A percentile compares a stretch with the other conserved stretches of the same genome.
Evolutionary conservation across 1,140 invertebrate genomes (phyloP).

Genomic region (Drosophila paulistorum): DNA sequence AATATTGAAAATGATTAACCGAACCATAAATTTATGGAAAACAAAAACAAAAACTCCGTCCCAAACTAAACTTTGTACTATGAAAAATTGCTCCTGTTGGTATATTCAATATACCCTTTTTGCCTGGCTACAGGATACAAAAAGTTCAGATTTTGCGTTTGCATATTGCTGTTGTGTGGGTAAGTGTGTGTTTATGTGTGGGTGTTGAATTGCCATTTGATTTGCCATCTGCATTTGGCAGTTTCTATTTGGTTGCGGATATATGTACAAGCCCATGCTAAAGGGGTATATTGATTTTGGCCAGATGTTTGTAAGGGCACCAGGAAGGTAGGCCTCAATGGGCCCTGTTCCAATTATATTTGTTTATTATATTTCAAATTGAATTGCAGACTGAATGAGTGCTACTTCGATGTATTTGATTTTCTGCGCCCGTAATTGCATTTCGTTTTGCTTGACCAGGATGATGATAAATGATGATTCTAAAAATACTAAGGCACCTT

Average conservation of each 20-base stretch:
- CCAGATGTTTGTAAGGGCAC: not conserved
- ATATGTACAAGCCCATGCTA: not conserved
- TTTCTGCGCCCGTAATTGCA: too few species aligned
- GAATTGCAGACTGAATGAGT: too few species aligned
- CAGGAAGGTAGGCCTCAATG: too few species aligned
- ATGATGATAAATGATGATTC: too few species aligned
- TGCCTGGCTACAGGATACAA: not conserved
- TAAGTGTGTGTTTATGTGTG: not conserved
- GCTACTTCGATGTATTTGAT: too few species aligned
- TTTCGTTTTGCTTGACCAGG: too few species aligned
- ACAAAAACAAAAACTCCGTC: not conserved
- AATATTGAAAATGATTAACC: slow-evolving; percentile 1
- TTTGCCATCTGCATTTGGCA: slow-evolving; percentile 11
- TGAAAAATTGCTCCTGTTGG: too few species aligned
- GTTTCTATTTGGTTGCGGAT: slow-evolving; percentile 2
- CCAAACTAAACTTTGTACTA: too few species aligned
- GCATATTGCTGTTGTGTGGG: slow-evolving; percentile 1
- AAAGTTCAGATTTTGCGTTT: not conserved
- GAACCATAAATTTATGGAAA: not conserved
- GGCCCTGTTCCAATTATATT: too few species aligned
- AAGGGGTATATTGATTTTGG: not conserved
- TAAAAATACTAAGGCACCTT: too few species aligned
- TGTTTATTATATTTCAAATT: too few species aligned
- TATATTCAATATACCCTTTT: not conserved
- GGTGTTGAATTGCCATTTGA: slow-evolving; percentile 6